phyloP scores from a whole-genome alignment of 92 coral and sea anemone genomes.

The Montipora capitata region DNA sequence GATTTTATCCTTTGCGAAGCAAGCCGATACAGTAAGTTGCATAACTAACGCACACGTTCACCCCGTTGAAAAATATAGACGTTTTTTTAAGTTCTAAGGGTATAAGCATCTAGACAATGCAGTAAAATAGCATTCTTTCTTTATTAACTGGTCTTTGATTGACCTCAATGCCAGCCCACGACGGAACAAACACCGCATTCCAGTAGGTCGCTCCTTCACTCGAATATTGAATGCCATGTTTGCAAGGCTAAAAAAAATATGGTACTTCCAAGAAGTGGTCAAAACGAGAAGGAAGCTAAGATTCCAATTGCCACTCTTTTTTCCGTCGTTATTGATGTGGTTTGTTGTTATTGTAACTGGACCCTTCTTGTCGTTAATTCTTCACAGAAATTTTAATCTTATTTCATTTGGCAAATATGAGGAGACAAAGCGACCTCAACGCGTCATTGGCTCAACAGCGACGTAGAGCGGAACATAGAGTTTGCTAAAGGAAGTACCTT shows the following conservation, averaged over 20 bases:
- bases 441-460: background rate
- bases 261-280: background rate
- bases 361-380: background rate
- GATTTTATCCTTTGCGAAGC: background rate
- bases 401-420: background rate
- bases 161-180: background rate
- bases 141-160: background rate
- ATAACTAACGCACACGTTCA: background rate
- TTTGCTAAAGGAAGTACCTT: background rate
- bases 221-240: background rate
- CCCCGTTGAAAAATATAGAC: background rate
- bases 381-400: background rate
- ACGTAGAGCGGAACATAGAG: background rate
- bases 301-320: background rate
- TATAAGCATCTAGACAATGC: background rate
- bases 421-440: background rate
- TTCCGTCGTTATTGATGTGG: background rate
- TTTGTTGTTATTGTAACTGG: background rate
- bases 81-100: background rate
- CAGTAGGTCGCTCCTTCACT: background rate
- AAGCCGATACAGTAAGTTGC: background rate
- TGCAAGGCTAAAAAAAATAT: background rate
- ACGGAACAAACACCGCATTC: constrained; percentile 6
- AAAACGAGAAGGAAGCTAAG: background rate
- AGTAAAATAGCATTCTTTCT: background rate